Percentiles rank a stretch among this genome's conserved stretches.
phyloP scores from a whole-genome alignment of 1,140 invertebrate genomes.

The Drosophila mayri region DNA sequence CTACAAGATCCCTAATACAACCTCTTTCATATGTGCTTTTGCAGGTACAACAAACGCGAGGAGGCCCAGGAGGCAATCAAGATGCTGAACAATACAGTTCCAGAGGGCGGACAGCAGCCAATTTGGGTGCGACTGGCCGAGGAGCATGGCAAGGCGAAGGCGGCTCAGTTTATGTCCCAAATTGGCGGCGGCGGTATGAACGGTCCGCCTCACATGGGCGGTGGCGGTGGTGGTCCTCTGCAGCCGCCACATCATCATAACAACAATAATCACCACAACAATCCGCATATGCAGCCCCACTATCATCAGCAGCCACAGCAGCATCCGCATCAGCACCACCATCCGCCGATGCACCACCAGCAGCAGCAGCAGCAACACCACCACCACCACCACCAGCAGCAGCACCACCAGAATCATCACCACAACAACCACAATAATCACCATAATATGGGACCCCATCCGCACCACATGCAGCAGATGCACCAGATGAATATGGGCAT shows the following conservation, averaged over 20 bases:
- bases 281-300: constrained; percentile 38
- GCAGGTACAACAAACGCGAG: constrained; percentile 91
- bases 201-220: constrained; percentile 40
- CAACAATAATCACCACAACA: constrained; percentile 39
- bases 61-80: constrained; percentile 95
- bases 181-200: constrained; percentile 28
- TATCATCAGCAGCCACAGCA: constrained; percentile 37
- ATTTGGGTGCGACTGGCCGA: constrained; percentile 94
- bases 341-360: constrained; percentile 39
- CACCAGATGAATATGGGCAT: constrained; percentile 50
- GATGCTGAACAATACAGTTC: constrained; percentile 93
- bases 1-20: too few species aligned
- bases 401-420: constrained; percentile 30
- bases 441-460: constrained; percentile 49
- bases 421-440: constrained; percentile 24
- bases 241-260: constrained; percentile 41
- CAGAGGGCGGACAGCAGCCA: constrained; percentile 93
- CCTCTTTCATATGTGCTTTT: not conserved
- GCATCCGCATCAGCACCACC: constrained; percentile 47
- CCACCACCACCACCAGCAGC: constrained; percentile 34
- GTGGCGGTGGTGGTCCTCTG: constrained; percentile 34
- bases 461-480: constrained; percentile 70
- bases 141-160: constrained; percentile 96
- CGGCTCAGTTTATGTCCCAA: constrained; percentile 84
- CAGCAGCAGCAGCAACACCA: constrained; percentile 20